phyloP scores from a whole-genome alignment of 2,888 invertebrate genomes.

The Halictus quadricinctus region DNA sequence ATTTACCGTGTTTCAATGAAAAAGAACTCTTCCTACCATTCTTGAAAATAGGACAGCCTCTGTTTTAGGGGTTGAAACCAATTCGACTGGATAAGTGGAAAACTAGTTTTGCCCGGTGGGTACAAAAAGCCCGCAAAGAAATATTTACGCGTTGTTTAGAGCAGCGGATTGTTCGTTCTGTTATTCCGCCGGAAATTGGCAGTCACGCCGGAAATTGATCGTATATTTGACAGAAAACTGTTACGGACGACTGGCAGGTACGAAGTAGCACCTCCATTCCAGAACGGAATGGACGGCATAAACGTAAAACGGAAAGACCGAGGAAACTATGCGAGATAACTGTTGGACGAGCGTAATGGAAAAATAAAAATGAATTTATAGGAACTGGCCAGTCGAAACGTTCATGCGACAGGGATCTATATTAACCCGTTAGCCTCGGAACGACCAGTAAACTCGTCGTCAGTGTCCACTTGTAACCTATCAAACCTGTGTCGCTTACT shows the following conservation, averaged over 20 bases:
- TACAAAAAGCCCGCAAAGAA: neutral
- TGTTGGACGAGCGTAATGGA: slow-evolving; percentile 34
- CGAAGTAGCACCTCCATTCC: neutral
- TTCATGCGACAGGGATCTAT: slow-evolving; percentile 18
- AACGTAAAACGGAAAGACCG: slow-evolving; percentile 35
- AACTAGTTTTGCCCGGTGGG: neutral
- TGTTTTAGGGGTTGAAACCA: neutral
- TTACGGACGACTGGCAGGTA: slow-evolving; percentile 24
- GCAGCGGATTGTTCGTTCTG: neutral
- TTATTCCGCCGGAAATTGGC: neutral
- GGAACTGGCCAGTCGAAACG: slow-evolving; percentile 29
- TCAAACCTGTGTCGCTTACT: neutral
- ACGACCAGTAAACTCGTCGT: neutral
- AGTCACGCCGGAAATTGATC: neutral
- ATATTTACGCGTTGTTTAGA: neutral
- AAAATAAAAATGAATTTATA: slow-evolving; percentile 50
- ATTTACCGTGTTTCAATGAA: slow-evolving; percentile 12
- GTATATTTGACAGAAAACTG: slow-evolving; percentile 18
- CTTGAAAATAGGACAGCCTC: neutral
- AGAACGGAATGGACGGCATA: slow-evolving; percentile 24
- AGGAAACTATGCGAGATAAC: slow-evolving; percentile 28
- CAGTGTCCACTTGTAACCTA: neutral
- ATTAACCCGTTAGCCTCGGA: neutral
- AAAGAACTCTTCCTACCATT: neutral
- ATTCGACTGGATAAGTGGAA: neutral